phyloP scores from a whole-genome alignment of 1,140 invertebrate species.

The Drosophila melanogaster region DNA sequence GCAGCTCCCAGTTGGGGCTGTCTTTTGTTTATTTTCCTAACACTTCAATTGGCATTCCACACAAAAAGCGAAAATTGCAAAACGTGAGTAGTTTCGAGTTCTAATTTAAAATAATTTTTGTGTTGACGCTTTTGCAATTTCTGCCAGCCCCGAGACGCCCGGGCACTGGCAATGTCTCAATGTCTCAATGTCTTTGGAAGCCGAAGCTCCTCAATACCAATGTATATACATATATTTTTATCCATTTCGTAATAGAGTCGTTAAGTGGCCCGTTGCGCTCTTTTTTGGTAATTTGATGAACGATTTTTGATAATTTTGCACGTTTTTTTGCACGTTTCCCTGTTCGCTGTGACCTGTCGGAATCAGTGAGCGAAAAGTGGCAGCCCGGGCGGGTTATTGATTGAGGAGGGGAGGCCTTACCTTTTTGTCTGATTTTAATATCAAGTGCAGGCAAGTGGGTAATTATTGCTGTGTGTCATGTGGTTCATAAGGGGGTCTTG shows the following conservation, averaged over 20 bases:
- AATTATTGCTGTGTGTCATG: constrained; percentile 71
- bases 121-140: constrained; percentile 83
- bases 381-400: constrained; percentile 18
- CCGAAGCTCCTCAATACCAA: constrained; percentile 24
- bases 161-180: constrained; percentile 58
- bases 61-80: constrained; percentile 82
- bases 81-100: constrained; percentile 83
- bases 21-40: constrained; percentile 81
- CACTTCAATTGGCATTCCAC: constrained; percentile 83
- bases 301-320: constrained; percentile 83
- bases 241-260: constrained; percentile 83
- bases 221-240: constrained; percentile 55
- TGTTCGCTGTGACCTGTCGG: constrained; percentile 69
- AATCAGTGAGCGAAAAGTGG: constrained; percentile 23
- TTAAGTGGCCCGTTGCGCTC: constrained; percentile 62
- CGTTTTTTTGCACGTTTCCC: constrained; percentile 76
- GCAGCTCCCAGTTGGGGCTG: constrained; percentile 64
- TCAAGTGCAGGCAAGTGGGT: constrained; percentile 82
- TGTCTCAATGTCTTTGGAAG: constrained; percentile 56
- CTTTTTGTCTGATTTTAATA: constrained; percentile 83
- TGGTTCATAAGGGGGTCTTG: constrained; percentile 48
- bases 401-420: constrained; percentile 46
- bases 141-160: constrained; percentile 56
- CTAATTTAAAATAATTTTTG: constrained; percentile 84
- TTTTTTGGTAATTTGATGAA: constrained; percentile 79